A percentile compares a stretch with the other conserved stretches of the same genome.
Evolutionary conservation across 2,113 vertebrate genomes (phyloP).

Genomic region (Colistium nudipinnis): DNA sequence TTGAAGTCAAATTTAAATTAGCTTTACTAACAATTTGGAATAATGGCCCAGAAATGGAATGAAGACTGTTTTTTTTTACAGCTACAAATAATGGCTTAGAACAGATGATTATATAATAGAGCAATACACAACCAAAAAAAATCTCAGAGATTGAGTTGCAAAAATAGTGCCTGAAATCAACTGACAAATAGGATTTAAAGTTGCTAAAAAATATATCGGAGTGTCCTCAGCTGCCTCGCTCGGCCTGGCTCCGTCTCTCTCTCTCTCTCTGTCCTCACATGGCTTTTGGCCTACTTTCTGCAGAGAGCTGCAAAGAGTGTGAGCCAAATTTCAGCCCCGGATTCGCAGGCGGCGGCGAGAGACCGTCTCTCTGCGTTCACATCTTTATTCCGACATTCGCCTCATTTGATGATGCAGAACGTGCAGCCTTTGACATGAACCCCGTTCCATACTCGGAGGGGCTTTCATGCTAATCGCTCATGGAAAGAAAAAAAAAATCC

Average conservation of each 20-base stretch:
- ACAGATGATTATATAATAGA: too few species aligned
- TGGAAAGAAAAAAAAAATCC: too few species aligned
- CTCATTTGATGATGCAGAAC: neutral
- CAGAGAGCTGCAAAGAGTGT: constrained; percentile 57
- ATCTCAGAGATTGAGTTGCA: neutral
- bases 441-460: constrained; percentile 2
- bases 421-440: neutral
- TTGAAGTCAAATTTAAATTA: too few species aligned
- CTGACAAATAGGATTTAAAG: neutral
- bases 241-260: constrained; percentile 10
- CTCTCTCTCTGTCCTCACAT: constrained; percentile 72
- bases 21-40: too few species aligned
- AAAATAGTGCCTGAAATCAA: neutral
- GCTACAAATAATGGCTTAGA: too few species aligned
- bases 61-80: too few species aligned
- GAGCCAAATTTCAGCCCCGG: constrained; percentile 71
- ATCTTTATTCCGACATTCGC: constrained; percentile 8
- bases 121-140: neutral
- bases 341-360: constrained; percentile 59
- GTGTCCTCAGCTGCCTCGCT: constrained; percentile 1
- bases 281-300: constrained; percentile 82
- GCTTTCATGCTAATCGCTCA: constrained; percentile 8
- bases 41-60: too few species aligned
- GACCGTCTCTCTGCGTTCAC: constrained; percentile 5
- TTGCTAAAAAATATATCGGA: neutral